Evolutionary conservation across 2,888 invertebrate genomes (phyloP).

Genomic region (Melieria crassipennis): DNA sequence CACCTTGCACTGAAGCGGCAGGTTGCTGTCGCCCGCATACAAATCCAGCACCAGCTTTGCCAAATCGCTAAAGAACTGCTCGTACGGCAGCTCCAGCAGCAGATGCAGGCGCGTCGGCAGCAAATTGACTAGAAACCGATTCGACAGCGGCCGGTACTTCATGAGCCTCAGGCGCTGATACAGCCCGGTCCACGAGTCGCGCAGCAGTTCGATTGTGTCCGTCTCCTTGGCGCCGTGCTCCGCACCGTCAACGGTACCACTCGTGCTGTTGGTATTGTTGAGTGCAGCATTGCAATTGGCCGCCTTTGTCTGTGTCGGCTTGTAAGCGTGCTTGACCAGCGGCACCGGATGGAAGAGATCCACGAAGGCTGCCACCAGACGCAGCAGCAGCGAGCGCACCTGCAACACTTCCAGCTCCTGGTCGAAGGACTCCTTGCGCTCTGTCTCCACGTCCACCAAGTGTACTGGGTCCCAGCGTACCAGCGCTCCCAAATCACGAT

Average conservation of each 20-base stretch:
- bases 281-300: neutral
- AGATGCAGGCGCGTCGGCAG: constrained; percentile 63
- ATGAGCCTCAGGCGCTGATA: constrained; percentile 58
- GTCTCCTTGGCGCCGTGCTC: constrained; percentile 46
- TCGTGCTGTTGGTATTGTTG: neutral
- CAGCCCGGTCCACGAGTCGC: constrained; percentile 59
- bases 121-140: constrained; percentile 65
- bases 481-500: constrained; percentile 80
- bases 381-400: constrained; percentile 59
- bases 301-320: neutral
- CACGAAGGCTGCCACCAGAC: constrained; percentile 61
- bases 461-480: constrained; percentile 75
- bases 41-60: constrained; percentile 63
- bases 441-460: constrained; percentile 52
- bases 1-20: constrained; percentile 55
- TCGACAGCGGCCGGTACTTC: constrained; percentile 58
- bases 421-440: constrained; percentile 59
- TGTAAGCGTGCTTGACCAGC: neutral
- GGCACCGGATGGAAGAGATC: constrained; percentile 58
- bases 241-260: constrained; percentile 40
- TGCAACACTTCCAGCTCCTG: constrained; percentile 63
- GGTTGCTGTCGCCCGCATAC: constrained; percentile 54
- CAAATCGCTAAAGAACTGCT: constrained; percentile 62
- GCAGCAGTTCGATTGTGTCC: constrained; percentile 55
- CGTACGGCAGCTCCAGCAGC: constrained; percentile 62